A percentile compares a stretch with the other conserved stretches of the same genome.
Evolutionary conservation across 2,797 vertebrate genomes (phyloP).

Genomic region (Ctenochaetus hawaiiensis): DNA sequence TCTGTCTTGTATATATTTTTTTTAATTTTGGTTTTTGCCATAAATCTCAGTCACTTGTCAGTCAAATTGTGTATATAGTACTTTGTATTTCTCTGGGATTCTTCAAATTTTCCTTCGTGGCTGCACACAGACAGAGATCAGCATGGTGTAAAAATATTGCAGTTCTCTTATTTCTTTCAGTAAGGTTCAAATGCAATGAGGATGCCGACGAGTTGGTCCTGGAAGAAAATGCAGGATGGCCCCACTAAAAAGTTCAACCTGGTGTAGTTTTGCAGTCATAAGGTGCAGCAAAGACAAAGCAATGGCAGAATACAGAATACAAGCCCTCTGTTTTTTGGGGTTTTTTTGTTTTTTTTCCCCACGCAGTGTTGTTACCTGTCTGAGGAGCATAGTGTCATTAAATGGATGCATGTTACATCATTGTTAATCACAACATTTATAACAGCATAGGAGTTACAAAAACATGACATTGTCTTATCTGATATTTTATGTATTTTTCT

Average conservation of each 20-base stretch:
- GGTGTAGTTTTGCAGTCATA: not conserved
- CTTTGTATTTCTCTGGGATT: not conserved
- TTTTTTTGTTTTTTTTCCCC: not conserved
- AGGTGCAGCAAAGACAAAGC: not conserved
- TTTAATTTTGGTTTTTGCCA: not conserved
- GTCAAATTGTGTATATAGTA: not conserved
- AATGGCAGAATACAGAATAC: too few species aligned
- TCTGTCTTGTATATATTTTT: not conserved
- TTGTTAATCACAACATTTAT: too few species aligned
- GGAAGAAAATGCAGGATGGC: not conserved
- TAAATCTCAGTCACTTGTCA: constrained; percentile 1
- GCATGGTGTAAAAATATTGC: not conserved
- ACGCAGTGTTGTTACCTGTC: not conserved
- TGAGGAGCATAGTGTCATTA: too few species aligned
- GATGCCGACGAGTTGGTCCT: too few species aligned
- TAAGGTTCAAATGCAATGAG: not conserved
- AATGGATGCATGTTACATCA: too few species aligned
- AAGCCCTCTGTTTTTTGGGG: too few species aligned
- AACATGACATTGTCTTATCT: too few species aligned
- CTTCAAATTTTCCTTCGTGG: not conserved
- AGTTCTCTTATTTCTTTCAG: not conserved
- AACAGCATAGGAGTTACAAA: too few species aligned
- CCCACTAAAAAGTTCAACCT: not conserved
- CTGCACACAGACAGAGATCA: not conserved
- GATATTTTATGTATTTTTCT: not conserved